A percentile compares a stretch with the other conserved stretches of the same genome.
Conservation (phyloP, 1,140 invertebrate genomes). For the Drosophila cardini region DNA sequence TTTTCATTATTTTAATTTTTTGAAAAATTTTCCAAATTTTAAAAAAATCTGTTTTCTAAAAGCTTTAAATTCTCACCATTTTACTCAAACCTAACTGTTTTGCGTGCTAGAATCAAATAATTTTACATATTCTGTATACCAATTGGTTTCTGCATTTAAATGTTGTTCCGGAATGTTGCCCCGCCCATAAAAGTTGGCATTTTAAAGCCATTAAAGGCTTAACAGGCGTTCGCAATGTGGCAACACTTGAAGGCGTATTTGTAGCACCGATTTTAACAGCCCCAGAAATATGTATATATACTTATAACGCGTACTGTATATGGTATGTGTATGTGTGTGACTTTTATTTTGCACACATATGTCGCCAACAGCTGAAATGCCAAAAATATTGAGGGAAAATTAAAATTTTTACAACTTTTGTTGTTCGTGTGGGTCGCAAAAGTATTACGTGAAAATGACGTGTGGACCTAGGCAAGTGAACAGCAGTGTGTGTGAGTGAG, state of each 20-base stretch:
- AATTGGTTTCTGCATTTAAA: not conserved
- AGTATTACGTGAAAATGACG: constrained; percentile 74
- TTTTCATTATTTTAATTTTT: too few relatives aligned
- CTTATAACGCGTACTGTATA: not conserved
- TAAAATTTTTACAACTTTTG: constrained; percentile 81
- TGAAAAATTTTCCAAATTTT: too few relatives aligned
- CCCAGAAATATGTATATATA: constrained; percentile 7
- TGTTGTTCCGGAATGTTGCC: not conserved
- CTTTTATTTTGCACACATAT: constrained; percentile 69
- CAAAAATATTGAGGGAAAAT: constrained; percentile 76
- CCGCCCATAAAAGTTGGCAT: constrained; percentile 12
- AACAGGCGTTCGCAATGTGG: constrained; percentile 23
- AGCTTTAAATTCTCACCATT: too few relatives aligned
- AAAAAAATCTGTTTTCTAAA: too few relatives aligned
- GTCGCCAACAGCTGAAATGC: constrained; percentile 59
- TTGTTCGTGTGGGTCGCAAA: constrained; percentile 63
- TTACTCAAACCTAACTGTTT: too few relatives aligned
- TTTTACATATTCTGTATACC: not conserved
- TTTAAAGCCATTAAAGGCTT: constrained; percentile 65
- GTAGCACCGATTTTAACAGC: constrained; percentile 35
- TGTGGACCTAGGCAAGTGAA: constrained; percentile 18
- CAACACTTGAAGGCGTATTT: constrained; percentile 13
- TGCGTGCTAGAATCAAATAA: not conserved
- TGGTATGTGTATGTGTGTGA: constrained; percentile 22
- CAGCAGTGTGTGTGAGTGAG: not conserved